Percentiles rank a stretch among this genome's conserved stretches.
These are phyloP conservation scores for Tolypeutes matacus DNA, from an alignment of 2,797 vertebrate species.

Conservation along the genomic window DNA sequence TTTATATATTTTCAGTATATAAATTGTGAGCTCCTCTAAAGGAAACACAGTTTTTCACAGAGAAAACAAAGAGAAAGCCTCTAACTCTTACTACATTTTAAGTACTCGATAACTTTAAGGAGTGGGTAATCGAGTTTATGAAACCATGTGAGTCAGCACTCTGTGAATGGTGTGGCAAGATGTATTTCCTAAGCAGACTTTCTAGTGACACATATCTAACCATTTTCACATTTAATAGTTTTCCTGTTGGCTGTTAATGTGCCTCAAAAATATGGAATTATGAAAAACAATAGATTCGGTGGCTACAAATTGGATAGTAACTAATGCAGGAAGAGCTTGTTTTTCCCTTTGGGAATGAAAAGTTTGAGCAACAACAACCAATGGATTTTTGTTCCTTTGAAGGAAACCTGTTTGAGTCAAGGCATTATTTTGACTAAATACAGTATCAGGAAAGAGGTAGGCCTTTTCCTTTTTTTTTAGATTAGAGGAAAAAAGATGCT, in stretches of 20 bases:
- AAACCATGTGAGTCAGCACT: slow-evolving; percentile 77
- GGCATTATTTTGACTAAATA: slow-evolving; percentile 39
- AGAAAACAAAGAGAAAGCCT: slow-evolving; percentile 84
- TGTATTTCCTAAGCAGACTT: slow-evolving; percentile 47
- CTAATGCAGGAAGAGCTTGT: slow-evolving; percentile 5
- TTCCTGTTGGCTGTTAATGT: slow-evolving; percentile 72
- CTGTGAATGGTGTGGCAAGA: slow-evolving; percentile 29
- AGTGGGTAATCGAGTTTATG: slow-evolving; percentile 70
- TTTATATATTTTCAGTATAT: slow-evolving; percentile 83
- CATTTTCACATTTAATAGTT: slow-evolving; percentile 70
- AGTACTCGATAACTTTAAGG: slow-evolving; percentile 76
- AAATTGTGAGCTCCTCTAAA: slow-evolving; percentile 82
- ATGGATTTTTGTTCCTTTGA: slow-evolving; percentile 17
- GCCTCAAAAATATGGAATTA: slow-evolving; percentile 72
- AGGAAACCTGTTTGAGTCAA: slow-evolving; percentile 40
- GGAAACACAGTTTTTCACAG: slow-evolving; percentile 85
- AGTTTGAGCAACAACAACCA: slow-evolving; percentile 31
- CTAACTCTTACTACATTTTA: slow-evolving; percentile 84
- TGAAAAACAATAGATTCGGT: slow-evolving; percentile 72
- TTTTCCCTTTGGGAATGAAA: background rate
- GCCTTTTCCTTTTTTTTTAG: slow-evolving; percentile 30
- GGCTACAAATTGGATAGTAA: slow-evolving; percentile 61
- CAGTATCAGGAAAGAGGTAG: background rate
- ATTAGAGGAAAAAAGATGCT: background rate
- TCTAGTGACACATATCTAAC: slow-evolving; percentile 66